Evolutionary conservation across 2,888 invertebrate genomes (phyloP).

Genomic region (Iselma pallidipennis): DNA sequence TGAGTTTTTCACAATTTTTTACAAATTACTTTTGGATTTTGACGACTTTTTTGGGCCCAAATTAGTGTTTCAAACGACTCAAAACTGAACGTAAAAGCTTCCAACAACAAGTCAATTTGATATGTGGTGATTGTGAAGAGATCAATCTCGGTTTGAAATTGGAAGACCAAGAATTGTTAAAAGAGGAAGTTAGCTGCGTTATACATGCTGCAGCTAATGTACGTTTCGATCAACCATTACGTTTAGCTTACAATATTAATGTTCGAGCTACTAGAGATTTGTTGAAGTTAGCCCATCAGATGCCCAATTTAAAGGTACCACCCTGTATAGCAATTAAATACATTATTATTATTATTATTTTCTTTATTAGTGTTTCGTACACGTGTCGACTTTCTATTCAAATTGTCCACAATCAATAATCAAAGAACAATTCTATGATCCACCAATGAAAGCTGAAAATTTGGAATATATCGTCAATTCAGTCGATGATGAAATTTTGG

Average conservation of each 20-base stretch:
- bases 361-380: constrained; percentile 62
- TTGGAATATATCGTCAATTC: constrained; percentile 35
- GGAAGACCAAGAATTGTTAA: constrained; percentile 55
- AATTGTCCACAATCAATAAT: constrained; percentile 78
- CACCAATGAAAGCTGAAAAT: constrained; percentile 51
- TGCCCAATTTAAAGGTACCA: background rate
- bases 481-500: constrained; percentile 31
- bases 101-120: constrained; percentile 2
- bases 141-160: constrained; percentile 53
- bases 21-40: background rate
- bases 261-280: constrained; percentile 52
- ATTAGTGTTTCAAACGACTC: constrained; percentile 9
- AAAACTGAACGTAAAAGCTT: background rate
- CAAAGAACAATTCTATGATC: constrained; percentile 79
- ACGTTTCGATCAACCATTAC: constrained; percentile 67
- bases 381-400: constrained; percentile 91
- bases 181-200: constrained; percentile 61
- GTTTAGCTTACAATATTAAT: constrained; percentile 65
- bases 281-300: constrained; percentile 36
- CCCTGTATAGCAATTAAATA: too few species aligned
- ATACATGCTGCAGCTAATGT: constrained; percentile 76
- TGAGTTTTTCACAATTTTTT: background rate
- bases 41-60: constrained; percentile 6
- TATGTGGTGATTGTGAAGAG: constrained; percentile 58
- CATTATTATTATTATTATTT: background rate